Base-by-base conservation (phyloP, 2,797 vertebrate species). In the Rhadinocentrus ornatus region DNA sequence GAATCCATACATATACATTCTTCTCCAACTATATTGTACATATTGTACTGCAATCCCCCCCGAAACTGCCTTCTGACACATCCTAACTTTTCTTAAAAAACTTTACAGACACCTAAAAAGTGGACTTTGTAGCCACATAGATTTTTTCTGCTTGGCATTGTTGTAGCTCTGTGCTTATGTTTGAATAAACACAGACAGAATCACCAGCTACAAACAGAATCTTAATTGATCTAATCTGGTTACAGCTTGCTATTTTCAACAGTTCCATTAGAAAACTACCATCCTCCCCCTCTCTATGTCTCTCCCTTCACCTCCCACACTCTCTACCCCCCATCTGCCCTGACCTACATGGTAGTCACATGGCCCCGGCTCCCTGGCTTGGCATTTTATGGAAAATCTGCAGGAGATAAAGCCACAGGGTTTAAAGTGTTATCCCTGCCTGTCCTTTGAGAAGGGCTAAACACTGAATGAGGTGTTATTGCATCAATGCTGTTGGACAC, bases 331-430 rank as follows among this genome's bases (percentile, higher is more conserved):
- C 90, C 85, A 88, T 93, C 90, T 90, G 88, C 85, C 88, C 90
- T 95, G 92, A 94, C 94, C 92, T 93, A 95, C 94, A 95, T 94
- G 94, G 90, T 91, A 82, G 91, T 95, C 93, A 94, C 93, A 94
- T 94, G 94, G 89, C 88, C 86, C 82, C 64, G 79, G 77, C 84
- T 92, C 87, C 88, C 91, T 91, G 91, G 91, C 91, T 90, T 83
- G 90, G 89, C 85, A 90, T 95, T 94, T 95, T 93, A 94, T 93
- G 92, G 93, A 94, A 93, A 93, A 93, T 93, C 91, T 93, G 91
- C 89, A 89, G 92, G 93, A 93, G 93, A 94, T 93, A 93, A 94
- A 94, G 93, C 92, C 89, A 91, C 81, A 77, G 92, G 90, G 89
- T 92, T 94, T 94, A 92, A 93, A 91, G 90, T 92, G 91, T 92